Evolutionary conservation across 2,888 invertebrate genomes (phyloP).

Genomic region (Patella ulyssiponensis): DNA sequence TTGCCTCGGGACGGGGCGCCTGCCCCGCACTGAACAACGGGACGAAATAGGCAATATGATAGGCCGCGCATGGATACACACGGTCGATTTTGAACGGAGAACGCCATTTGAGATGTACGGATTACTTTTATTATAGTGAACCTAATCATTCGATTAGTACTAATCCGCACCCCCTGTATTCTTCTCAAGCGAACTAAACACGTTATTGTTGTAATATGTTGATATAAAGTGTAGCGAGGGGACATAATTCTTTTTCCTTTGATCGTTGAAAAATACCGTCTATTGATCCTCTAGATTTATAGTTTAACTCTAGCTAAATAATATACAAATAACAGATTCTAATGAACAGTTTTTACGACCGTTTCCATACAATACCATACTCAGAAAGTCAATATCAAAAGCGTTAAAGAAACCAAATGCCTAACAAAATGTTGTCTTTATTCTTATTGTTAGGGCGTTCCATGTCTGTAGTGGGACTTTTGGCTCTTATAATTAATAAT

Average conservation of each 20-base stretch:
- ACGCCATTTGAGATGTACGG: constrained; percentile 13
- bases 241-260: not conserved
- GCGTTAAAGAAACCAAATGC: no score
- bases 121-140: constrained; percentile 13
- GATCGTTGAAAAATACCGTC: constrained; percentile 1
- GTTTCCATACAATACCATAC: no score
- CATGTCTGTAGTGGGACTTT: no score
- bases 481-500: not conserved
- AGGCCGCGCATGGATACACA: constrained; percentile 12
- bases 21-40: not conserved
- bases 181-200: constrained; percentile 1
- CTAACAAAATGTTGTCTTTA: no score
- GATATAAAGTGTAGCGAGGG: not conserved
- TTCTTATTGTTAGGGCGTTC: no score
- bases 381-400: no score
- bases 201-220: not conserved
- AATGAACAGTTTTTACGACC: no score
- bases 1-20: constrained; percentile 7
- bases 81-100: constrained; percentile 7
- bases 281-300: not conserved
- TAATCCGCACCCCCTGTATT: constrained; percentile 13
- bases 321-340: not conserved
- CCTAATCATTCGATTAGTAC: constrained; percentile 9
- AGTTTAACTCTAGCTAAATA: not conserved
- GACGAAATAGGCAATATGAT: constrained; percentile 10